Conservation (phyloP, 2,797 vertebrate species). For the Hozukius guyotensis region DNA sequence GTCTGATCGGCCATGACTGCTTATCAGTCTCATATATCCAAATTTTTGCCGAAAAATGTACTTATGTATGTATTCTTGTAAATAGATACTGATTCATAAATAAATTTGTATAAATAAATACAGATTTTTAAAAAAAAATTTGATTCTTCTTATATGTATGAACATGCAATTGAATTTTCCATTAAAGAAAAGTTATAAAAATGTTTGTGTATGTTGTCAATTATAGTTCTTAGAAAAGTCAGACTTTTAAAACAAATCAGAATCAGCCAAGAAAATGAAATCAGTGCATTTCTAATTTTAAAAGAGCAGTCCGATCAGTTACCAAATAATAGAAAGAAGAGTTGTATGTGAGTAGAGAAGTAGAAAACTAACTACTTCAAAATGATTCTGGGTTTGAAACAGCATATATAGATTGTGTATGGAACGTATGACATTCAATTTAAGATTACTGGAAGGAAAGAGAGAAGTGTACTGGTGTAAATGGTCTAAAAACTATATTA, state of each 20-base stretch:
- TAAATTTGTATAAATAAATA: no score
- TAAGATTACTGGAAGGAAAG: background rate
- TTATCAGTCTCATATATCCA: background rate
- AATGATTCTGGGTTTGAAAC: background rate
- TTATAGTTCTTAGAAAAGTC: background rate
- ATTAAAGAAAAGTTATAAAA: background rate
- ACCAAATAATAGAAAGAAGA: background rate
- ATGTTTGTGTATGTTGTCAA: background rate
- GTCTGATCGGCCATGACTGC: background rate
- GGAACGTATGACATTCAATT: background rate
- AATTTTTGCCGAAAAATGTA: background rate
- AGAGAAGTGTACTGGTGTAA: background rate
- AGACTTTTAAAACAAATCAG: background rate
- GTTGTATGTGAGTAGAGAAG: background rate
- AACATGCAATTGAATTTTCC: background rate
- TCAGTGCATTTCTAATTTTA: background rate
- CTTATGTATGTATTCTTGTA: no score
- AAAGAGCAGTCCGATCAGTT: background rate
- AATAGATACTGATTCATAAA: no score
- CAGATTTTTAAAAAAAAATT: no score
- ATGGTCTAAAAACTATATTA: background rate
- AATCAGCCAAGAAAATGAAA: background rate
- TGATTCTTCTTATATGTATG: background rate
- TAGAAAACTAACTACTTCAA: background rate
- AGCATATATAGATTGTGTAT: background rate